Evolutionary conservation across 1,140 invertebrate species (phyloP).

Genomic region (Cyclina sinensis): DNA sequence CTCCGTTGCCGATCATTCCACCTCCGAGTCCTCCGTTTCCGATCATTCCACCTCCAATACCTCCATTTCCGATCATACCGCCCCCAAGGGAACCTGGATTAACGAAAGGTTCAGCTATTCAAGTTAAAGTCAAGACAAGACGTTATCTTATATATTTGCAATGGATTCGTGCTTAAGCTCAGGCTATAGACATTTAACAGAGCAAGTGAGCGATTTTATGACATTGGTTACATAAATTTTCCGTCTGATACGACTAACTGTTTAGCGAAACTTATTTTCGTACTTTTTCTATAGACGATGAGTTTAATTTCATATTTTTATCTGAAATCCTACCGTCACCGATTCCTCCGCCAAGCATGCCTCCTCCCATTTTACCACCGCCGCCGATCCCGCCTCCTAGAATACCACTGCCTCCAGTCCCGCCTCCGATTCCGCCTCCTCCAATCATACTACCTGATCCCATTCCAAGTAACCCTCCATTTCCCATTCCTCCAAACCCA

Average conservation of each 20-base stretch:
- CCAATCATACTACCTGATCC: not conserved
- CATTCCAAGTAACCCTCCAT: not conserved
- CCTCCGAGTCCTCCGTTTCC: not conserved
- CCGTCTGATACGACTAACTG: too few relatives aligned
- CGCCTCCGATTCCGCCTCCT: slow-evolving; percentile 9
- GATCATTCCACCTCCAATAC: not conserved
- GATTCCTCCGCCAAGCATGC: not conserved
- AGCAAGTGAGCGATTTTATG: too few relatives aligned
- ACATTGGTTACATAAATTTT: too few relatives aligned
- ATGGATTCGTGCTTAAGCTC: too few relatives aligned
- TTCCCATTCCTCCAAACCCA: not conserved
- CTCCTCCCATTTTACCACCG: not conserved
- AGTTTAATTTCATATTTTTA: too few relatives aligned
- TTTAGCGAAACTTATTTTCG: too few relatives aligned
- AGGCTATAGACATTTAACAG: too few relatives aligned
- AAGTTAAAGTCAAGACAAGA: too few relatives aligned
- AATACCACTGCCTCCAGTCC: not conserved
- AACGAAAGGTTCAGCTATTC: too few relatives aligned
- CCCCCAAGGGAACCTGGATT: too few relatives aligned
- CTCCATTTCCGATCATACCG: not conserved
- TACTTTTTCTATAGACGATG: too few relatives aligned
- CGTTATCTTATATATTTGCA: too few relatives aligned
- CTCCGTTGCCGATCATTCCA: not conserved
- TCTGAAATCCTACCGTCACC: not conserved
- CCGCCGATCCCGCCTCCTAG: not conserved